phyloP scores from a whole-genome alignment of 1,140 invertebrate genomes.

The Linepithema humile region DNA sequence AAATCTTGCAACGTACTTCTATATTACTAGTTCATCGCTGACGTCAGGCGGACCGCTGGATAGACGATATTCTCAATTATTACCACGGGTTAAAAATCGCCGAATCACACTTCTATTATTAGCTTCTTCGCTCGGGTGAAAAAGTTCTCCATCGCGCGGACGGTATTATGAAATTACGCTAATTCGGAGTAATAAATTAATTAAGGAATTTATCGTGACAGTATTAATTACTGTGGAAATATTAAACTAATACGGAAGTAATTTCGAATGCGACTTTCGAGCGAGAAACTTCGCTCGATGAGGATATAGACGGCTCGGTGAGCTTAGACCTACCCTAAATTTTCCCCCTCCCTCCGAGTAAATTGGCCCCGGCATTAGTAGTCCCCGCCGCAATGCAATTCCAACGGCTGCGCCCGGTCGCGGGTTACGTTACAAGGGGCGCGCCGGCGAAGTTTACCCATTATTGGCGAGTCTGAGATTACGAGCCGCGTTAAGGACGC shows the following conservation, averaged over 20 bases:
- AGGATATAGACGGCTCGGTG: background rate
- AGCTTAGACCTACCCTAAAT: conserved; percentile 55
- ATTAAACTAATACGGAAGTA: background rate
- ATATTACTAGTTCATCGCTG: too few relatives aligned
- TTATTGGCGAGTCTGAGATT: conserved; percentile 60
- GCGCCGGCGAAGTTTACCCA: conserved; percentile 35
- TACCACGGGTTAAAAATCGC: too few relatives aligned
- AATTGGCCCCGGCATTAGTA: conserved; percentile 63
- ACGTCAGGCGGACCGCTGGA: too few relatives aligned
- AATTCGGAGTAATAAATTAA: conserved; percentile 9
- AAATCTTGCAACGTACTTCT: too few relatives aligned
- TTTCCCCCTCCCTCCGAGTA: conserved; percentile 48
- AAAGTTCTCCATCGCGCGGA: background rate
- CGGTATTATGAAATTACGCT: background rate
- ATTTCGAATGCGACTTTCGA: background rate
- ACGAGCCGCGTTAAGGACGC: background rate
- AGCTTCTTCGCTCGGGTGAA: background rate
- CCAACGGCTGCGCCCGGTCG: conserved; percentile 5
- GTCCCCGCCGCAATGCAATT: conserved; percentile 56
- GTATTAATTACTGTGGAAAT: too few relatives aligned
- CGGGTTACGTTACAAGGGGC: conserved; percentile 46
- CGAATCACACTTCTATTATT: background rate
- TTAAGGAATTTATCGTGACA: too few relatives aligned
- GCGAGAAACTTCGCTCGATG: conserved; percentile 5
- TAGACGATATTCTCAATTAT: too few relatives aligned